phyloP scores from a whole-genome alignment of 2,797 vertebrate species.

The Halcyon chelicuti region DNA sequence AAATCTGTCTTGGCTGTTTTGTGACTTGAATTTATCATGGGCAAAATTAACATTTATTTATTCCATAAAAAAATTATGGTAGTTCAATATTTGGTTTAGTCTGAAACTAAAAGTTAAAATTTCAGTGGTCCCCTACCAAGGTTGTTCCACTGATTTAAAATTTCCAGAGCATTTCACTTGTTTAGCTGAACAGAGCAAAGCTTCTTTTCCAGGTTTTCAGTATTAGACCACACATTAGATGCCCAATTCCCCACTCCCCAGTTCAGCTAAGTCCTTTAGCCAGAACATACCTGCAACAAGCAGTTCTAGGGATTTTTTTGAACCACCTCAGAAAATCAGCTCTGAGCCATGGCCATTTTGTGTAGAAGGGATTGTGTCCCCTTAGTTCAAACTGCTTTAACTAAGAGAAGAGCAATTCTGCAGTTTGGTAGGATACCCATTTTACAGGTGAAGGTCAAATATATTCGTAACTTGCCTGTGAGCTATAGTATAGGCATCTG shows the following conservation, averaged over 20 bases:
- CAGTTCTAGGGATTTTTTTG: background rate
- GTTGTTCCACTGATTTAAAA: background rate
- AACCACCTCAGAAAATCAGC: background rate
- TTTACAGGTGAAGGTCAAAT: background rate
- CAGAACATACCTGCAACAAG: background rate
- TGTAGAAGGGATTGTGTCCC: background rate
- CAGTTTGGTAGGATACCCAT: background rate
- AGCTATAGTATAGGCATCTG: background rate
- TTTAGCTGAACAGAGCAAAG: background rate
- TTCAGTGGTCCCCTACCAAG: background rate
- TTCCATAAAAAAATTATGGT: background rate
- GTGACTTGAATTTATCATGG: background rate
- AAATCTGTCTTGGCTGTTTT: background rate
- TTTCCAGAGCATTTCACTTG: background rate
- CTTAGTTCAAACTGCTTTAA: background rate
- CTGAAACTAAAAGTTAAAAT: background rate
- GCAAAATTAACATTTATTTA: background rate
- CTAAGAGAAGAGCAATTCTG: rapidly evolving
- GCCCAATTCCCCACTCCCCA: background rate
- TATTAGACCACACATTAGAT: background rate
- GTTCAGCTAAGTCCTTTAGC: background rate
- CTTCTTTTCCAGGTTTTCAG: background rate
- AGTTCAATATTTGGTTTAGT: background rate
- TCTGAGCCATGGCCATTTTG: background rate
- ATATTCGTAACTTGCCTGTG: background rate